Base-by-base conservation (phyloP, 2,888 invertebrate genomes). In the Opisthograptis luteolata region DNA sequence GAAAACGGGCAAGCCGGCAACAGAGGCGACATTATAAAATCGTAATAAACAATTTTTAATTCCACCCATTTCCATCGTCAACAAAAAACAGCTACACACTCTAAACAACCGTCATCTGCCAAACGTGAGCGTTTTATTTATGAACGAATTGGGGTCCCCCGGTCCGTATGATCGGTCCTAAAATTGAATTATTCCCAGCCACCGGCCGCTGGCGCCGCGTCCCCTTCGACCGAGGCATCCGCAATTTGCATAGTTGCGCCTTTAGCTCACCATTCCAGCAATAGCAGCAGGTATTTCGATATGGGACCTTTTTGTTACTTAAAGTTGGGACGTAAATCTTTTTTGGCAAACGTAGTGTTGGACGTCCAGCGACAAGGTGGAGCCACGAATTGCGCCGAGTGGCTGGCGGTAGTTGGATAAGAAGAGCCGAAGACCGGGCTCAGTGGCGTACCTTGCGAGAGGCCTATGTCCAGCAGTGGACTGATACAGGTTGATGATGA, bases 181-280 rank as follows among this genome's bases (percentile, higher is more conserved):
- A 79, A 85, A 82, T 83, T 80, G 74, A 83, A 83, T 84, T 80
- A 82, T 77, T 76, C 69, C 68, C 75, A 65, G 63, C 60, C 51
- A n/a, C n/a, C n/a, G n/a, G n/a, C n/a, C n/a, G n/a, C n/a, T n/a
- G n/a, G n/a, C n/a, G n/a, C n/a, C n/a, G n/a, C 39, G 31, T 41
- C 46, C 25, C 46, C 42, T 24, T 24, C 37, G 46, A 30, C 25
- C 37, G 45, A 32, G 43, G 53, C 36, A 50, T 50, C 35, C 63
- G 55, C 60, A 69, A 80, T 80, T 78, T 76, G 72, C 74, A 76
- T 79, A 66, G 64, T 64, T 64, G 54, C 62, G 56, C 55, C n/a
- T 58, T 60, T 55, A 14, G 51, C 24, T 24, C 17, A 10, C 41
- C 32, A 37, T 41, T 30, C 37, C 39, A 15, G 20, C 43, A 14